Evolutionary conservation across 2,113 vertebrate species (phyloP), one percentile per base, ranked within the genome.

Genomic region (Crocuta crocuta): DNA sequence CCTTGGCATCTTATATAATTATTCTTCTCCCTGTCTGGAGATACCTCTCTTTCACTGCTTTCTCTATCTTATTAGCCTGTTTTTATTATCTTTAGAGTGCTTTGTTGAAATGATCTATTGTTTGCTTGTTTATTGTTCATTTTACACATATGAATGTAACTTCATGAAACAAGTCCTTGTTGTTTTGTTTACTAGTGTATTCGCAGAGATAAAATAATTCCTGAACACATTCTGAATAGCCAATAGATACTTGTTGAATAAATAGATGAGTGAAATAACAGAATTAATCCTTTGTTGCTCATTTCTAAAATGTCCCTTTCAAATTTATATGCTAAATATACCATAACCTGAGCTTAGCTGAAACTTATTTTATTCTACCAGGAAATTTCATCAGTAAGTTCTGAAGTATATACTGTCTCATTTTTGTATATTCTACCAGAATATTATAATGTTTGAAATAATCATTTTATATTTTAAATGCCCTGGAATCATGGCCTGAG

Each of bases 231-330:
- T 94, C 6, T 35, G 12, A 97, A 5, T 80, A 65, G 13, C 16
- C 10, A 74, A 13, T 26, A 96, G 43, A 15, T 66, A 78, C 6
- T 74, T 92, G 58, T 53, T 65, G 21, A 90, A 70, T 81, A 8
- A 92, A 91, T 16, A 23, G 80, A 94, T 76, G 10, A 68, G 73
- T 45, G 65, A 95, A 93, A 81, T 80, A 93, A 81, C 33, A 95
- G 17, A 86, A 84, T 84, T 5, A 55, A 48, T 89, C 24, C 5
- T 90, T 21, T 65, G 26, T 92, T 93, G 16, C 4, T 89, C 19
- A 28, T 95, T 85, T 91, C 23, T 63, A 28, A 68, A 63, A 61
- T 45, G 24, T 93, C 0, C 5, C 7, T 73, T 95, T 91, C 70
- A 80, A 31, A 94, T 80, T 70, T 24, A 3, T 68, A 33, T 74